phyloP scores from a whole-genome alignment of 2,888 invertebrate species.

The Xestia xanthographa region DNA sequence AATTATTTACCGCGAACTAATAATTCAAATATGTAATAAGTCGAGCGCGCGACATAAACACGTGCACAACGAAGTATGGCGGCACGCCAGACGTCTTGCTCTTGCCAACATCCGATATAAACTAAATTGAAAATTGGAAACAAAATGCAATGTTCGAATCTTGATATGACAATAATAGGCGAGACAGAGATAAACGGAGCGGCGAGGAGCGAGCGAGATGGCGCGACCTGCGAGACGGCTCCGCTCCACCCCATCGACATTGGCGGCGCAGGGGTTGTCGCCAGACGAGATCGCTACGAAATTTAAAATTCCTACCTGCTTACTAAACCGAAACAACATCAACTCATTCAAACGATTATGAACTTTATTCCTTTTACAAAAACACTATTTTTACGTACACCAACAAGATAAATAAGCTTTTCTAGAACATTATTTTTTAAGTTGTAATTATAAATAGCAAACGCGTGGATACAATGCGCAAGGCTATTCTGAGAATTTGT shows the following conservation, averaged over 20 bases:
- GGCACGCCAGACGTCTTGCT: slow-evolving; percentile 86
- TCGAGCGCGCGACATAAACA: slow-evolving; percentile 78
- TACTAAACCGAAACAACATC: slow-evolving; percentile 74
- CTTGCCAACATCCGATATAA: slow-evolving; percentile 89
- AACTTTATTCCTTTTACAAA: slow-evolving; percentile 73
- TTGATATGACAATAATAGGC: slow-evolving; percentile 90
- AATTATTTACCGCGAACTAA: slow-evolving; percentile 70
- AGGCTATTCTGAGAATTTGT: slow-evolving; percentile 86
- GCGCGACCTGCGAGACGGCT: slow-evolving; percentile 78
- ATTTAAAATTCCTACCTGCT: slow-evolving; percentile 87
- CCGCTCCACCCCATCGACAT: slow-evolving; percentile 88
- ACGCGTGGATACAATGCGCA: slow-evolving; percentile 88
- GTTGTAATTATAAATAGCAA: slow-evolving; percentile 89
- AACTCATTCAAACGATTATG: slow-evolving; percentile 72
- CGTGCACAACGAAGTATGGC: slow-evolving; percentile 84
- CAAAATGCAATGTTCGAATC: slow-evolving; percentile 90
- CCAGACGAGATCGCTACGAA: slow-evolving; percentile 87
- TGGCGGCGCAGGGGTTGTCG: slow-evolving; percentile 88
- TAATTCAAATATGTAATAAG: slow-evolving; percentile 71
- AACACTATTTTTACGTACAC: slow-evolving; percentile 69
- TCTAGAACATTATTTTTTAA: slow-evolving; percentile 75
- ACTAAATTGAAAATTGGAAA: slow-evolving; percentile 91
- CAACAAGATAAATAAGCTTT: slow-evolving; percentile 74
- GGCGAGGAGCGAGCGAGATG: slow-evolving; percentile 77
- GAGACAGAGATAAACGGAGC: slow-evolving; percentile 83